Base-by-base conservation (phyloP, 2,888 invertebrate species). In the Rhyacophila evoluta region DNA sequence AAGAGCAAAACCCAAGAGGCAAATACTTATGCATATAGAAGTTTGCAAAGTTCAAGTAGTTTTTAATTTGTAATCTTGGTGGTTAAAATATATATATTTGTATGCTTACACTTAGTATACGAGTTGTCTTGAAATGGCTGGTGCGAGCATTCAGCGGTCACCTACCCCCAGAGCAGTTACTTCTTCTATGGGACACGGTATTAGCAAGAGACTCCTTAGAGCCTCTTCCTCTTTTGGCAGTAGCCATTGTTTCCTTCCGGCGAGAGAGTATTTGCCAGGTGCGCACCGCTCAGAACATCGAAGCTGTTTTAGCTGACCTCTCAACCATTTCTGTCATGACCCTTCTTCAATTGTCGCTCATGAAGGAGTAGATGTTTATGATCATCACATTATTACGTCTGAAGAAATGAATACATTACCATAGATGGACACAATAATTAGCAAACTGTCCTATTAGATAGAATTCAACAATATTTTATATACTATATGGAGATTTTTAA, bases 81-180 rank as follows among this genome's bases (percentile, higher is more conserved):
- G n/a, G n/a, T n/a, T n/a, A n/a, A n/a, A n/a, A n/a, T n/a, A n/a
- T n/a, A n/a, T n/a, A n/a, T n/a, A n/a, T n/a, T n/a, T n/a, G n/a
- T n/a, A n/a, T 33, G 29, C 6, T 33, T 33, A 33, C 6, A 4
- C 4, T 33, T 33, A 98, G 98, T 1, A 91, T 98, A 75, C 92
- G 95, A 84, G 93, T 98, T 28, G 97, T 97, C 0, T 97, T 98
- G 86, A 98, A 98, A 87, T 98, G 98, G 98, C 87, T 98, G 69
- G 98, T 98, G 94, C 91, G 98, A 82, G 98, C 96, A 1, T 98
- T 98, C 86, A 97, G 98, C 84, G 98, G 98, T 0, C 97, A 97
- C 85, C 89, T 98, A 71, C 95, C 97, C 0, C 97, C 97, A 0
- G 97, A 97, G 84, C 98, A 98, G 86, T 91, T 98, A 0, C 89